Evolutionary conservation across 2,113 vertebrate genomes (phyloP).

Genomic region (Tylochromis polylepis): DNA sequence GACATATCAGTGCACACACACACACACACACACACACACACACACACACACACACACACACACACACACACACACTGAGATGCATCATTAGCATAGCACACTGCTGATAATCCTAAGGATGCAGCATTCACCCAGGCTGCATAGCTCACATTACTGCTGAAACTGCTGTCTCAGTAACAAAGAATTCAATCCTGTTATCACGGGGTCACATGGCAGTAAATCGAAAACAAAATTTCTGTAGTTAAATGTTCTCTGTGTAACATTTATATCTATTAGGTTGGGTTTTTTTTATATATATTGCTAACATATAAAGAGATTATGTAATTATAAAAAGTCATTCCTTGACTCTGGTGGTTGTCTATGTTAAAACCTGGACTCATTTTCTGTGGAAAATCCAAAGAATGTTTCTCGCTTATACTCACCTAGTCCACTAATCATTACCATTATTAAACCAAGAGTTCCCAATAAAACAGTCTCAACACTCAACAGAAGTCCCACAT

Average conservation of each 20-base stretch:
- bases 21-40: background rate
- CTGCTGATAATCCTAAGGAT: background rate
- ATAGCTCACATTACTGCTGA: background rate
- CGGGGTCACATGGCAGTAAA: background rate
- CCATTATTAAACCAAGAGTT: background rate
- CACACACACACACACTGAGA: background rate
- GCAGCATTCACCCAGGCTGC: background rate
- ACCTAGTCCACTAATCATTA: background rate
- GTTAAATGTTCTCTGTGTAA: background rate
- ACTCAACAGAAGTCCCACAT: background rate
- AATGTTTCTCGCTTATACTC: background rate
- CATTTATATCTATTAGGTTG: background rate
- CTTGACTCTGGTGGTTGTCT: background rate
- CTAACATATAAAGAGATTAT: background rate
- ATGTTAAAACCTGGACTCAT: background rate
- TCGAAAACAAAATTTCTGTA: background rate
- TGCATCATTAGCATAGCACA: background rate
- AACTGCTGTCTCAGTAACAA: background rate
- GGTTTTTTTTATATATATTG: background rate
- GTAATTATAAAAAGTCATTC: background rate
- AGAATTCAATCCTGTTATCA: background rate
- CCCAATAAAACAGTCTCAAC: background rate
- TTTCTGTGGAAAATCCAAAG: background rate
- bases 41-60: background rate
- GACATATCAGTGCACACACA: background rate